Conservation (phyloP, 2,113 vertebrate species). For the Saccopteryx bilineata region DNA sequence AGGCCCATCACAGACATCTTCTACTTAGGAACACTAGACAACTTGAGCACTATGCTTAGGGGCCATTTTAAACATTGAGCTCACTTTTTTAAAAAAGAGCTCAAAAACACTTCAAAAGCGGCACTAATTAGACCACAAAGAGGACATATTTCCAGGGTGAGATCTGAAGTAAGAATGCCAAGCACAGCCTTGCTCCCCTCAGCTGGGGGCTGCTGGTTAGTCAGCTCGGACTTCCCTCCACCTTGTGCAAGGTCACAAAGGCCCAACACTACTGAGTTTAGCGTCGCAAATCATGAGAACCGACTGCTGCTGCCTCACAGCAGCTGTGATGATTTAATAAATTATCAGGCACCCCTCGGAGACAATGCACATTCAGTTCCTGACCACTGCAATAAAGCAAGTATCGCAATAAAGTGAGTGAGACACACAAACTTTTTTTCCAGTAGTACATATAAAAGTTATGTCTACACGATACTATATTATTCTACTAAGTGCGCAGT, state of each 20-base stretch:
- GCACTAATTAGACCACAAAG: not conserved
- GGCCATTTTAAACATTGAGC: not conserved
- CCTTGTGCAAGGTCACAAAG: not conserved
- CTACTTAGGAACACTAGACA: not conserved
- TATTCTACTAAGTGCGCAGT: not conserved
- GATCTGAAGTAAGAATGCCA: not conserved
- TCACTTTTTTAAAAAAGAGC: not conserved
- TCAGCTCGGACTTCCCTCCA: not conserved
- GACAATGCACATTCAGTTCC: not conserved
- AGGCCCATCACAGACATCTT: not conserved
- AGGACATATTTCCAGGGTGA: not conserved
- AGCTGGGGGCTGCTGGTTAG: not conserved
- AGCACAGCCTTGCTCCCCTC: rapidly evolving
- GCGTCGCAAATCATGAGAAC: not conserved
- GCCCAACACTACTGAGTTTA: too few relatives aligned
- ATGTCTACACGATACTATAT: too few relatives aligned
- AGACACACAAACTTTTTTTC: not conserved
- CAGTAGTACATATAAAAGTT: not conserved
- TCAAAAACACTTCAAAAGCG: not conserved
- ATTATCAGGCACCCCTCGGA: not conserved
- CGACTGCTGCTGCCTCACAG: not conserved
- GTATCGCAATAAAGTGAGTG: not conserved
- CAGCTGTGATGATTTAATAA: not conserved
- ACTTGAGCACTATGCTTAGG: not conserved
- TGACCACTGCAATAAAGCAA: not conserved